phyloP scores from a whole-genome alignment of 1,140 invertebrate species.

The Procambarus clarkii region DNA sequence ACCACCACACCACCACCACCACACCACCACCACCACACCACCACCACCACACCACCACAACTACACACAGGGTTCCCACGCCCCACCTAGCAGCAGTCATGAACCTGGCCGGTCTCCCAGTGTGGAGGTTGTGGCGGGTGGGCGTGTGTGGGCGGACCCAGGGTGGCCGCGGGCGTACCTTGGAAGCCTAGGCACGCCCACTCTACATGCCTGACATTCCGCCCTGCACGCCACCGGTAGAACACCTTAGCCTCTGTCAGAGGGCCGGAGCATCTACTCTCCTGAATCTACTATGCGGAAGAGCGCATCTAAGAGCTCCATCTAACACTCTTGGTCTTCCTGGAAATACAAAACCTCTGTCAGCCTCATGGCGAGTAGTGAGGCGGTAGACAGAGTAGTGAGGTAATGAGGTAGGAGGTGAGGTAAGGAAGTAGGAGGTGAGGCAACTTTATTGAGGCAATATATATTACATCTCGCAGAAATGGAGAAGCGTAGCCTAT shows the following conservation, averaged over 20 bases:
- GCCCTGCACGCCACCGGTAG: slow-evolving; percentile 32
- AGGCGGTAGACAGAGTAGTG: too few species aligned
- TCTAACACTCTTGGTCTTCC: too few species aligned
- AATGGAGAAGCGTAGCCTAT: too few species aligned
- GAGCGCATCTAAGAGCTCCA: too few species aligned
- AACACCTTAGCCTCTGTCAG: background rate
- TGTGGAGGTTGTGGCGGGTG: slow-evolving; percentile 15
- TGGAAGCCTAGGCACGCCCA: slow-evolving; percentile 21
- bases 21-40: background rate
- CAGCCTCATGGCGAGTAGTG: too few species aligned
- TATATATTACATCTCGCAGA: too few species aligned
- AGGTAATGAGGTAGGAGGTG: too few species aligned
- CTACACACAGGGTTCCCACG: background rate
- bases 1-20: background rate
- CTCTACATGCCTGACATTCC: slow-evolving; percentile 29
- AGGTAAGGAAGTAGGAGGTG: too few species aligned
- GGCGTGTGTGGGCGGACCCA: slow-evolving; percentile 40
- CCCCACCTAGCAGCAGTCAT: background rate
- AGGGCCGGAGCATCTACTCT: too few species aligned
- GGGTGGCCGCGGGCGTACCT: slow-evolving; percentile 23
- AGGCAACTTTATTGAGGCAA: too few species aligned
- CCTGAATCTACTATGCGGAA: too few species aligned
- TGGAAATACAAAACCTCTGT: too few species aligned
- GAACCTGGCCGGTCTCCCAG: background rate
- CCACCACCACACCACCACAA: background rate